These are phyloP conservation scores for Pelusios castaneus DNA, from an alignment of 2,113 vertebrate species.

Conservation along the genomic window DNA sequence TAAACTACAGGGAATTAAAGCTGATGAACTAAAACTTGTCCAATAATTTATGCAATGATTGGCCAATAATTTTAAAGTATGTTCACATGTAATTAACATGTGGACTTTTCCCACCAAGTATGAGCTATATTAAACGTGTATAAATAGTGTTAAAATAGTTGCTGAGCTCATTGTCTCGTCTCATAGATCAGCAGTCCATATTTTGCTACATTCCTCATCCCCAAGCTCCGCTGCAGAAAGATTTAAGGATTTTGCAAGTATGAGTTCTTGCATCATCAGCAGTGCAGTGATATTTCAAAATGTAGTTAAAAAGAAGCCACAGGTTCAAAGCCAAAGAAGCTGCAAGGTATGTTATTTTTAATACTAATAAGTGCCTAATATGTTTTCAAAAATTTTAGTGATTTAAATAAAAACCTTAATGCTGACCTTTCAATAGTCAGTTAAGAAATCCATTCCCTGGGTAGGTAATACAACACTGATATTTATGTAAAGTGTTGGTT, in stretches of 20 bases:
- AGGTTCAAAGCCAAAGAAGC: constrained; percentile 8
- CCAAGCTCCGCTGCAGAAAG: not conserved
- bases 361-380: not conserved
- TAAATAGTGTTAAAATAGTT: constrained; percentile 9
- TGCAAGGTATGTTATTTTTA: not conserved
- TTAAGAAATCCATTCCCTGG: not conserved
- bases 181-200: not conserved
- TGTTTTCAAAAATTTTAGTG: not conserved
- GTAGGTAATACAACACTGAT: not conserved
- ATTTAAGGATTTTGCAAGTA: not conserved
- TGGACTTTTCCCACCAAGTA: not conserved
- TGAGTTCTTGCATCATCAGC: not conserved
- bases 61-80: constrained; percentile 45
- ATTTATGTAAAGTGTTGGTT: not conserved
- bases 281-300: not conserved
- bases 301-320: not conserved
- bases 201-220: not conserved
- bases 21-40: constrained; percentile 30
- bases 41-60: not conserved
- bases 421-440: not conserved
- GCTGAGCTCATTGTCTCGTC: not conserved
- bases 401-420: not conserved
- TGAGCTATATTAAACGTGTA: not conserved
- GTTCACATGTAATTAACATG: not conserved
- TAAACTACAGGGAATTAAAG: not conserved